Evolutionary conservation across 2,113 vertebrate species (phyloP).

Genomic region (Raja brachyura): DNA sequence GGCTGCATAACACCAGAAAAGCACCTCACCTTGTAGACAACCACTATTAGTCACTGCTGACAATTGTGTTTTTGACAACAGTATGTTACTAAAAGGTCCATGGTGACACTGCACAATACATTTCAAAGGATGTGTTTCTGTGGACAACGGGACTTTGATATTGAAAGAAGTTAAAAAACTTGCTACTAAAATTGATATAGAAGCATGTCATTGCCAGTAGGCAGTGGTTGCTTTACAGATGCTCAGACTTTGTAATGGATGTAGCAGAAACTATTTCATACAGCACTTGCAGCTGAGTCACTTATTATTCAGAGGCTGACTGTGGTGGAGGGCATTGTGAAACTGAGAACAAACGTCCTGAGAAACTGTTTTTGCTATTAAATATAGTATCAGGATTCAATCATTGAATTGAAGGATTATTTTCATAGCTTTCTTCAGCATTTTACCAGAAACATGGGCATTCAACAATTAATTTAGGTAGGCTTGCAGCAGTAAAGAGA

Average conservation of each 20-base stretch:
- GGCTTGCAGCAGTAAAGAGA: neutral
- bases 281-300: constrained; percentile 4
- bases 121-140: constrained; percentile 34
- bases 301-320: constrained; percentile 16
- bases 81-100: constrained; percentile 37
- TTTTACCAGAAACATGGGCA: neutral
- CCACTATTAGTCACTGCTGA: constrained; percentile 33
- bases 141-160: constrained; percentile 39
- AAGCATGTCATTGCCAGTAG: constrained; percentile 38
- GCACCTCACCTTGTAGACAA: constrained; percentile 31
- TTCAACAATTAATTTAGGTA: neutral
- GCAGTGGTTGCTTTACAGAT: constrained; percentile 39
- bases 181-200: constrained; percentile 38
- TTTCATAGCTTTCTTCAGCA: neutral
- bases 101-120: constrained; percentile 37
- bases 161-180: constrained; percentile 39
- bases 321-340: neutral
- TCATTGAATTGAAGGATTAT: neutral
- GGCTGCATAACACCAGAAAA: neutral
- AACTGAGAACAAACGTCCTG: too few species aligned
- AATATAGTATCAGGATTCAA: neutral
- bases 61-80: constrained; percentile 39
- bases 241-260: constrained; percentile 29
- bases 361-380: neutral
- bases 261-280: constrained; percentile 34